These are phyloP conservation scores for Leptinotarsa undecemlineata DNA, from an alignment of 1,140 invertebrate species.

Conservation along the genomic window DNA sequence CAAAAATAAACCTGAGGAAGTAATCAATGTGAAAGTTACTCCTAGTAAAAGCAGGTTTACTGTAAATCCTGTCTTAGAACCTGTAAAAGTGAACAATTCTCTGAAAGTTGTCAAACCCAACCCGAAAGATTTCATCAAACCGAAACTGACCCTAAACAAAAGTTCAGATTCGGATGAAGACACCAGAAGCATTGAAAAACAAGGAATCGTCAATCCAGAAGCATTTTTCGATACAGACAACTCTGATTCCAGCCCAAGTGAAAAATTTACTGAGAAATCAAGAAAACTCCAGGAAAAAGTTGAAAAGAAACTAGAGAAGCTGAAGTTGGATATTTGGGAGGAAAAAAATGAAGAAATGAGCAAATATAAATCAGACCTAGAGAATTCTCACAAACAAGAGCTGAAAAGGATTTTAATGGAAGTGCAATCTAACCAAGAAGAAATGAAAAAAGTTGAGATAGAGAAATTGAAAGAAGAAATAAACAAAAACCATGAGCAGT, in stretches of 20 bases:
- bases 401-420: slow-evolving; percentile 60
- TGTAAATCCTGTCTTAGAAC: slow-evolving; percentile 31
- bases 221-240: slow-evolving; percentile 39
- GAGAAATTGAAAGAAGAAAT: slow-evolving; percentile 55
- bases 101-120: slow-evolving; percentile 59
- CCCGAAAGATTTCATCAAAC: slow-evolving; percentile 62
- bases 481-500: slow-evolving; percentile 52
- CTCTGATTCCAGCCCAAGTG: slow-evolving; percentile 35
- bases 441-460: slow-evolving; percentile 53
- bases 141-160: slow-evolving; percentile 59
- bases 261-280: slow-evolving; percentile 49
- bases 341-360: slow-evolving; percentile 54
- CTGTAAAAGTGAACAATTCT: slow-evolving; percentile 23
- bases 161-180: slow-evolving; percentile 61
- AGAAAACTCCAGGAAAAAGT: slow-evolving; percentile 58
- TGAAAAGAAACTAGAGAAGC: slow-evolving; percentile 58
- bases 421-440: slow-evolving; percentile 56
- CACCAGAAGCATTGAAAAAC: slow-evolving; percentile 56
- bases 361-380: slow-evolving; percentile 54
- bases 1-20: slow-evolving; percentile 37
- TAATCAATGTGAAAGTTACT: slow-evolving; percentile 39
- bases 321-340: slow-evolving; percentile 50
- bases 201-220: slow-evolving; percentile 42
- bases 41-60: slow-evolving; percentile 34
- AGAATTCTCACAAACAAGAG: slow-evolving; percentile 59